phyloP scores from a whole-genome alignment of 2,797 vertebrate species.

The Macroramphosus scolopax region DNA sequence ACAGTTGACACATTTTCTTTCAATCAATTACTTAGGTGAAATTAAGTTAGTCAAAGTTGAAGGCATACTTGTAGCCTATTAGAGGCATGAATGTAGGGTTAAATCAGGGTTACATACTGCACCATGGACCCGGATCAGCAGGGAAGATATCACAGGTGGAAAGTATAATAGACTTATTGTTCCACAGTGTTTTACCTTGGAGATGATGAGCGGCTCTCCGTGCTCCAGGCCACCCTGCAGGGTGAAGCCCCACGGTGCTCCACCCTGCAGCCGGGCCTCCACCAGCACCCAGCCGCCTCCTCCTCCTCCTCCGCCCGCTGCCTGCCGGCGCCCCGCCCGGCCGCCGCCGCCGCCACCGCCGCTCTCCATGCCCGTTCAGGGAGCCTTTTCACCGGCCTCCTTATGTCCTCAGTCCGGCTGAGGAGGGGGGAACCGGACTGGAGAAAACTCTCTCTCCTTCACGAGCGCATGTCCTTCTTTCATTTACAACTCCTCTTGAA shows the following conservation, averaged over 20 bases:
- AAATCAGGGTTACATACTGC: no score
- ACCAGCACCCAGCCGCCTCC: constrained; percentile 76
- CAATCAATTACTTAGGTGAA: no score
- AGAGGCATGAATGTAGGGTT: no score
- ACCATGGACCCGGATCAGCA: no score
- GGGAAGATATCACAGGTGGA: no score
- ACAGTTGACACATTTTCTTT: no score
- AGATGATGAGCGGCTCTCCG: constrained; percentile 89
- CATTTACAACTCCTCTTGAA: constrained; percentile 24
- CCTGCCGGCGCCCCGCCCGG: constrained; percentile 38
- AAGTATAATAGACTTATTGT: no score
- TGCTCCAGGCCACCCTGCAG: constrained; percentile 91
- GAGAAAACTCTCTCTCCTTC: constrained; percentile 15
- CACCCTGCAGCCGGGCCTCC: constrained; percentile 86
- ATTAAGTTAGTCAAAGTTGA: no score
- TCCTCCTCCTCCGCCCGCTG: constrained; percentile 47
- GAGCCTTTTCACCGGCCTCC: constrained; percentile 31
- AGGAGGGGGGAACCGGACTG: constrained; percentile 4
- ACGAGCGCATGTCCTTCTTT: constrained; percentile 36
- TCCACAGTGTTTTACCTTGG: constrained; percentile 88
- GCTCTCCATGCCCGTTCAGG: constrained; percentile 53
- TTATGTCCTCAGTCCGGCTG: constrained; percentile 24
- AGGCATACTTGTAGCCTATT: no score
- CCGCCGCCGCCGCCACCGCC: constrained; percentile 10
- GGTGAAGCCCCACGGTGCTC: constrained; percentile 95